Percentiles rank a stretch among this genome's conserved stretches.
Evolutionary conservation across 2,888 invertebrate genomes (phyloP).

Genomic region (Aethes cnicana): DNA sequence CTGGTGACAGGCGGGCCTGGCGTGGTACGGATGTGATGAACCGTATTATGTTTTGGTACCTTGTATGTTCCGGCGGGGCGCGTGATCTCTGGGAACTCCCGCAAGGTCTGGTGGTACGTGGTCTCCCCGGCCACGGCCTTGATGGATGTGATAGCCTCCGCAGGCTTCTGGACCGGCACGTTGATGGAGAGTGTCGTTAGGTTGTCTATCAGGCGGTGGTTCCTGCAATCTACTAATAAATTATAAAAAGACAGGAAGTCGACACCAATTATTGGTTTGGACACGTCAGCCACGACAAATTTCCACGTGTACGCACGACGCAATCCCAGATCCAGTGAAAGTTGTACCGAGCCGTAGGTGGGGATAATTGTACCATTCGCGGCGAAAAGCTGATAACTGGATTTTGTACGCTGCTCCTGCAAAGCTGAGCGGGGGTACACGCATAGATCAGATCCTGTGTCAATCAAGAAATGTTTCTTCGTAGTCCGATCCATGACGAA

Average conservation of each 20-base stretch:
- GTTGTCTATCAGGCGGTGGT: too few relatives aligned
- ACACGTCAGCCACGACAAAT: conserved; percentile 11
- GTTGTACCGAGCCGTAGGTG: not conserved
- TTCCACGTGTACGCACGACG: not conserved
- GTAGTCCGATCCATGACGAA: not conserved
- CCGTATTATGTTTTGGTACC: conserved; percentile 1
- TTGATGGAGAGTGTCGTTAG: not conserved
- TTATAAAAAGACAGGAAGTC: conserved; percentile 6
- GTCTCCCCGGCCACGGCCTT: not conserved
- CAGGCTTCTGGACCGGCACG: not conserved
- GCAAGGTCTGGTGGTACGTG: not conserved
- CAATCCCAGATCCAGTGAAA: not conserved
- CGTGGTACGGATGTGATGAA: not conserved
- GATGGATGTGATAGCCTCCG: not conserved
- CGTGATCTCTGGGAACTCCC: conserved; percentile 2
- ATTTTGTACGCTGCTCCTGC: not conserved
- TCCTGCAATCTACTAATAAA: not conserved
- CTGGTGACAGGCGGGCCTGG: conserved; percentile 1
- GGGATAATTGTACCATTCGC: not conserved
- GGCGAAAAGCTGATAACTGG: conserved; percentile 1
- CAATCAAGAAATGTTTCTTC: not conserved
- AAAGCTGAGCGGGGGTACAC: not conserved
- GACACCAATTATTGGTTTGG: conserved; percentile 10
- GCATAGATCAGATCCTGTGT: not conserved
- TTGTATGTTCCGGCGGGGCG: not conserved